Evolutionary conservation across 2,888 invertebrate genomes (phyloP).

Genomic region (Pammene fasciana): DNA sequence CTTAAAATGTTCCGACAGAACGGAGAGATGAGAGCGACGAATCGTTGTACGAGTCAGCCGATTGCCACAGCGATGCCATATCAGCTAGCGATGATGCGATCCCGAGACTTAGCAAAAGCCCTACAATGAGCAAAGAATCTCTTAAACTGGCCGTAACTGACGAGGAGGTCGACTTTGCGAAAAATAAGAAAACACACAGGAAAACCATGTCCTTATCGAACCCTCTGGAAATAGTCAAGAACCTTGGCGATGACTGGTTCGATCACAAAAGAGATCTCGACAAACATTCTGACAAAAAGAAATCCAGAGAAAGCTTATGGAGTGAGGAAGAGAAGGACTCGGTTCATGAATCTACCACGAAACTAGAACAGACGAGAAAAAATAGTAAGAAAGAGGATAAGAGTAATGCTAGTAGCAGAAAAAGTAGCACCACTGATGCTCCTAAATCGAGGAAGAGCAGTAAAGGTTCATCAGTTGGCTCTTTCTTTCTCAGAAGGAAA

Average conservation of each 20-base stretch:
- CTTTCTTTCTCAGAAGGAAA: slow-evolving; percentile 72
- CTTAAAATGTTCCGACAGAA: slow-evolving; percentile 61
- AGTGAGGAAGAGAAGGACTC: slow-evolving; percentile 78
- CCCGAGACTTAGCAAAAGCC: slow-evolving; percentile 70
- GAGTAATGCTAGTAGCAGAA: slow-evolving; percentile 60
- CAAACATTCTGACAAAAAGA: slow-evolving; percentile 59
- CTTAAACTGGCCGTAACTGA: slow-evolving; percentile 77
- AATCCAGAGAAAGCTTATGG: slow-evolving; percentile 78
- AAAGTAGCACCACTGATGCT: slow-evolving; percentile 65
- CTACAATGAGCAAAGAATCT: slow-evolving; percentile 77
- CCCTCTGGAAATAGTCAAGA: slow-evolving; percentile 76
- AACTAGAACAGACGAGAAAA: slow-evolving; percentile 69
- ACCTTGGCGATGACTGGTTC: slow-evolving; percentile 77
- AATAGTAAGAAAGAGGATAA: slow-evolving; percentile 75
- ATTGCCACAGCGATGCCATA: slow-evolving; percentile 76
- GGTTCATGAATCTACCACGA: slow-evolving; percentile 68
- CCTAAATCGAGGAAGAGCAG: slow-evolving; percentile 73
- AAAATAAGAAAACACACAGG: slow-evolving; percentile 71
- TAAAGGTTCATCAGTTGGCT: slow-evolving; percentile 75
- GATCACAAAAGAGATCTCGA: slow-evolving; percentile 48
- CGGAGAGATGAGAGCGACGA: slow-evolving; percentile 79
- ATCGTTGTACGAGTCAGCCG: slow-evolving; percentile 78
- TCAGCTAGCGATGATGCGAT: slow-evolving; percentile 76
- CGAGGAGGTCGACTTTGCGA: slow-evolving; percentile 69
- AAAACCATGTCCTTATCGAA: slow-evolving; percentile 80